phyloP scores from a whole-genome alignment of 2,113 vertebrate species.

The mouse (Mus musculus) region DNA sequence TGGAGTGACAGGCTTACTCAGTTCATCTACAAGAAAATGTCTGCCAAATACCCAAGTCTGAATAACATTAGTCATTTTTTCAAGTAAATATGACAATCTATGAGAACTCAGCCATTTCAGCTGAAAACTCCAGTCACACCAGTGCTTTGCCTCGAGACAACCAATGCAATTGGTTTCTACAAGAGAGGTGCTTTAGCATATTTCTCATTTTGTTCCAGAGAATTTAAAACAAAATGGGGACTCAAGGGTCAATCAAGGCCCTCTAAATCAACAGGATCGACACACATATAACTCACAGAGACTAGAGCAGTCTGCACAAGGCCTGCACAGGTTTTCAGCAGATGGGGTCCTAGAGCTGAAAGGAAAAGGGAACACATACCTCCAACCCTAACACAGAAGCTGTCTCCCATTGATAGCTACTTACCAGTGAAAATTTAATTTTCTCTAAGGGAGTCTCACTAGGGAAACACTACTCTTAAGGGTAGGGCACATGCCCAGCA shows the following conservation, averaged over 20 bases:
- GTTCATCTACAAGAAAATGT: constrained; percentile 68
- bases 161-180: background rate
- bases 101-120: constrained; percentile 51
- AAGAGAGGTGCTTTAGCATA: background rate
- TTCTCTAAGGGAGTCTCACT: background rate
- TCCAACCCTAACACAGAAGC: background rate
- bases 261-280: background rate
- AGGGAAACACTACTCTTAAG: background rate
- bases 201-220: background rate
- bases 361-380: background rate
- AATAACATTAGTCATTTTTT: constrained; percentile 75
- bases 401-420: background rate
- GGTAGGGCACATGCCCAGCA: background rate
- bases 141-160: constrained; percentile 28
- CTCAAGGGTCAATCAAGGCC: background rate
- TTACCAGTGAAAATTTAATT: background rate
- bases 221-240: constrained; percentile 13
- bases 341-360: background rate
- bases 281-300: too few relatives aligned
- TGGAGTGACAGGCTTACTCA: constrained; percentile 61
- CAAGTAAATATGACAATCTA: constrained; percentile 68
- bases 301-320: background rate
- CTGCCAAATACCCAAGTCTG: constrained; percentile 69
- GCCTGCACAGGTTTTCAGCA: background rate
- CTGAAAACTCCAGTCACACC: background rate